Conservation (phyloP, 2,888 invertebrate genomes). For the Pristionchus maxplancki region DNA sequence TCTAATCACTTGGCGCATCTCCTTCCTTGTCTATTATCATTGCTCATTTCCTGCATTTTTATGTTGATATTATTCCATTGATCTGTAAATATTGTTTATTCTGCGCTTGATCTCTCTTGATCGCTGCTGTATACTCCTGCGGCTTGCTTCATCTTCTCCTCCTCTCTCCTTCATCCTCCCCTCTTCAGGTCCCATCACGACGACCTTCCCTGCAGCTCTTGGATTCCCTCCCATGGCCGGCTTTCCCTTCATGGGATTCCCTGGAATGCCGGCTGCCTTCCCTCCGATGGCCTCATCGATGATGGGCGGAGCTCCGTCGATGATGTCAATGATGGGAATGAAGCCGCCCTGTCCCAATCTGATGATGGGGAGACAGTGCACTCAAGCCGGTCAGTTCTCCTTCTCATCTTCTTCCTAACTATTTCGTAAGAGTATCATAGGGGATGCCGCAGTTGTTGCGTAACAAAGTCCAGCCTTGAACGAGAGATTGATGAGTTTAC, state of each 20-base stretch:
- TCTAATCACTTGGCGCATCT: neutral
- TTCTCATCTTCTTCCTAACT: neutral
- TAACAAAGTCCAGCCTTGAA: slow-evolving; percentile 35
- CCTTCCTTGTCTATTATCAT: neutral
- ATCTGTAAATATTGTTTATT: neutral
- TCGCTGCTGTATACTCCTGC: neutral
- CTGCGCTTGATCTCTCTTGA: slow-evolving; percentile 3
- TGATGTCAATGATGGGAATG: slow-evolving; percentile 47
- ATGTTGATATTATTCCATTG: neutral
- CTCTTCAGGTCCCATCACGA: slow-evolving; percentile 54
- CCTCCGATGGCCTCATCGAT: slow-evolving; percentile 56
- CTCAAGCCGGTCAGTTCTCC: slow-evolving; percentile 45
- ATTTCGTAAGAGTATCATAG: neutral
- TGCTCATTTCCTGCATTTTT: neutral
- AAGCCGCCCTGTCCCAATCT: slow-evolving; percentile 58
- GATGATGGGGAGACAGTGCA: slow-evolving; percentile 54
- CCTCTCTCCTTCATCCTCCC: slow-evolving; percentile 21
- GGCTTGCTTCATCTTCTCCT: neutral
- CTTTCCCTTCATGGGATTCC: slow-evolving; percentile 60
- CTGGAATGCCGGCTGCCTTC: slow-evolving; percentile 61
- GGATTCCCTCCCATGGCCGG: slow-evolving; percentile 57
- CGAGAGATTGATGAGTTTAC: slow-evolving; percentile 26
- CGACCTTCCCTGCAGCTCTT: slow-evolving; percentile 52
- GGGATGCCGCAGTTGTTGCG: neutral
- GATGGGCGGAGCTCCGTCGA: slow-evolving; percentile 59